Evolutionary conservation across 1,140 invertebrate species (phyloP), one percentile per base, ranked within the genome.

Genomic region (Aleiodes sp.): DNA sequence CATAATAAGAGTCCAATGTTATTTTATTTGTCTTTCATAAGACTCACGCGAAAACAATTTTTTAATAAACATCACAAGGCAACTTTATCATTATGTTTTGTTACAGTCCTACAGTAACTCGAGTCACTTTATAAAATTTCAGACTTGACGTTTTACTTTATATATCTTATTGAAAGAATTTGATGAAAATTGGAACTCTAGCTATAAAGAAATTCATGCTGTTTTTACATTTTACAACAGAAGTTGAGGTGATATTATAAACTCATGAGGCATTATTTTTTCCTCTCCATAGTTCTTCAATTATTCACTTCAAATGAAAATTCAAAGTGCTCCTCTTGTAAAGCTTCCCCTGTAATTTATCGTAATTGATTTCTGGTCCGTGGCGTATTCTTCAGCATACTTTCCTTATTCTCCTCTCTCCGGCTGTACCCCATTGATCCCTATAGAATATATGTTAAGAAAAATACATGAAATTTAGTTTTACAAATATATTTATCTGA

Each of bases 81-180:
- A 46, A 46, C 19, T 46, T 46, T 19, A 14, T 16, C 16, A 46
- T 46, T 2, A 46, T 2, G 41, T 19, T 46, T 46, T 19, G 41
- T 46, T 46, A 8, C 41, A 4, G 14, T n/a, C n/a, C n/a, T 19
- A 2, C 14, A 2, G 41, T 46, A 14, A 46, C 41, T 46, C 19
- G n/a, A 16, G 41, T 46, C 41, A 19, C 14, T 46, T 46, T 46
- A 46, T 46, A 46, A 46, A 46, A 46, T 46, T 46, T 46, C 41
- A 46, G 41, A 46, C 41, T 46, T 46, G 14, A 4, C 14, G 41
- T 46, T 46, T 46, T 46, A 16, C n/a, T 46, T 7, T 41, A n/a
- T n/a, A n/a, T 46, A 46, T 14, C 41, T n/a, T 46, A 46, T 46
- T 46, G 41, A 46, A 46, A 46, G 41, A 16, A 46, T 19, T 1